Evolutionary conservation across 2,797 vertebrate genomes (phyloP).

Genomic region (Acrossocheilus fasciatus): DNA sequence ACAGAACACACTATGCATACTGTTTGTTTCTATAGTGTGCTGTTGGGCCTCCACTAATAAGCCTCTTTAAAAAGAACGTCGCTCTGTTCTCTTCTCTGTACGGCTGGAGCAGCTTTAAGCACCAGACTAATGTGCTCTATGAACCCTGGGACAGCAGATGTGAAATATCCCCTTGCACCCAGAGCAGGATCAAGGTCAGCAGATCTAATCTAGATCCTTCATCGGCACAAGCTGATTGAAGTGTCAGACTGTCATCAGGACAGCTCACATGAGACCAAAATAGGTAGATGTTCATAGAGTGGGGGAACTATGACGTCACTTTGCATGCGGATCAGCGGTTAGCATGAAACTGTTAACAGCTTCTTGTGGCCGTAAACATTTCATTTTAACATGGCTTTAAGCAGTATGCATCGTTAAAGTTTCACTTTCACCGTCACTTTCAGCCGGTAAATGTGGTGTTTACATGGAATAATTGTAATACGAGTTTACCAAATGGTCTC

Average conservation of each 20-base stretch:
- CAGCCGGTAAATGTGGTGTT: too few species aligned
- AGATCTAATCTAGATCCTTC: conserved; percentile 21
- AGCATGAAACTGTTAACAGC: too few species aligned
- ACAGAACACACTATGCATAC: neutral
- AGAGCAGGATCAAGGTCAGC: conserved; percentile 17
- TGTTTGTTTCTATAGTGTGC: neutral
- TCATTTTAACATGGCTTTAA: too few species aligned
- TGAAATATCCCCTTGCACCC: neutral
- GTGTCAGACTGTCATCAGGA: conserved; percentile 11
- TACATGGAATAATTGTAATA: too few species aligned
- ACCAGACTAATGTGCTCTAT: conserved; percentile 32
- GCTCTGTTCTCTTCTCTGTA: neutral
- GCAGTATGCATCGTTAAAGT: too few species aligned
- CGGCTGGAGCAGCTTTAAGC: conserved; percentile 33
- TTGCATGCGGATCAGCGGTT: too few species aligned
- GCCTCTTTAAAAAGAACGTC: conserved; percentile 6
- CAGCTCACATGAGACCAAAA: conserved; percentile 58
- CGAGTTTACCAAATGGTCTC: too few species aligned
- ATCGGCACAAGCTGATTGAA: conserved; percentile 26
- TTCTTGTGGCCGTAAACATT: too few species aligned
- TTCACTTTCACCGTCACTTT: too few species aligned
- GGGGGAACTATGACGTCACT: too few species aligned
- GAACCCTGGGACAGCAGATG: conserved; percentile 42
- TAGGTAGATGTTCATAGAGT: conserved; percentile 21
- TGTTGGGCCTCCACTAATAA: conserved; percentile 8